Percentiles rank a stretch among this genome's conserved stretches.
These are phyloP conservation scores for Phortica okadai DNA, from an alignment of 2,888 invertebrate genomes.

Conservation along the genomic window DNA sequence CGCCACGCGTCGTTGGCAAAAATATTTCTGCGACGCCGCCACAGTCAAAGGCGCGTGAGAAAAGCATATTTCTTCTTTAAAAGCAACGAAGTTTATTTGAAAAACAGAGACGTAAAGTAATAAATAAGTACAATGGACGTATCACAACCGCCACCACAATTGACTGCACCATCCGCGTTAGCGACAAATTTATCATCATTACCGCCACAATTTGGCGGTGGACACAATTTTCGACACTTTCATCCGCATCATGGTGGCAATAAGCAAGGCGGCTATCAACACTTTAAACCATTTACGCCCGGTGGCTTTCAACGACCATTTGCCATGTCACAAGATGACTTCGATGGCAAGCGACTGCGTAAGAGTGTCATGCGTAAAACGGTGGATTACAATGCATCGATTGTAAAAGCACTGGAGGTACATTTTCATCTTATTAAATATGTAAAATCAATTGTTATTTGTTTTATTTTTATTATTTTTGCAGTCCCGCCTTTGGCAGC, in stretches of 20 bases:
- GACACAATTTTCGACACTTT: constrained; percentile 68
- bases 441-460: not conserved
- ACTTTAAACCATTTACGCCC: constrained; percentile 74
- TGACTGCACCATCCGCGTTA: constrained; percentile 70
- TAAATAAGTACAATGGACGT: constrained; percentile 64
- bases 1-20: too few species aligned
- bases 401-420: constrained; percentile 94
- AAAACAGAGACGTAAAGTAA: constrained; percentile 43
- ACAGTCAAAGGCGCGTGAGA: too few species aligned
- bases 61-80: not conserved
- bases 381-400: constrained; percentile 97
- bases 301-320: constrained; percentile 77
- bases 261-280: constrained; percentile 74
- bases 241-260: constrained; percentile 71
- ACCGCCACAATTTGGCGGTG: constrained; percentile 68
- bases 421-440: constrained; percentile 50
- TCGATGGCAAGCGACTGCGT: constrained; percentile 95
- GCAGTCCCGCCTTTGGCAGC: constrained; percentile 95
- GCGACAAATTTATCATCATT: constrained; percentile 68
- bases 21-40: too few species aligned
- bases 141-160: constrained; percentile 73
- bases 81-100: not conserved
- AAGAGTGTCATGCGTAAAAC: constrained; percentile 98
- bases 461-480: constrained; percentile 13
- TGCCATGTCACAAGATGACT: constrained; percentile 89